Conservation (phyloP, 1,140 invertebrate species). For the Platyscapa corneri region DNA sequence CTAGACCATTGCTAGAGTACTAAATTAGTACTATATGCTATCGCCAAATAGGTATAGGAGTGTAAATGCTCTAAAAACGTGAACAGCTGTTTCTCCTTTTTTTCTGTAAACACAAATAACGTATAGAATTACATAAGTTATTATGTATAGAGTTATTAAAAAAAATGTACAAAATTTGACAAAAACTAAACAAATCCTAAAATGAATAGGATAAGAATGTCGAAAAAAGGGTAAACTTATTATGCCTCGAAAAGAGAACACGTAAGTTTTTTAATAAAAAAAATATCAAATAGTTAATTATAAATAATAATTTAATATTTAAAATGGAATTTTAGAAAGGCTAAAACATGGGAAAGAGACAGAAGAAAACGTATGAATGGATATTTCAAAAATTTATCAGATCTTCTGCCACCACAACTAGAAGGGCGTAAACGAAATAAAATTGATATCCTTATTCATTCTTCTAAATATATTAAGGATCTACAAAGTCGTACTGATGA, state of each 20-base stretch:
- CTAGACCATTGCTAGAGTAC: no score
- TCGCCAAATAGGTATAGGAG: not conserved
- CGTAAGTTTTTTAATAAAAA: conserved; percentile 61
- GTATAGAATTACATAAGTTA: not conserved
- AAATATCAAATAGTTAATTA: not conserved
- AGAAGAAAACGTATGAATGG: conserved; percentile 74
- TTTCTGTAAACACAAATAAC: conserved; percentile 2
- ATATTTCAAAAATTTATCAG: conserved; percentile 72
- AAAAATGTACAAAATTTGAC: not conserved
- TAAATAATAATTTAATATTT: conserved; percentile 21
- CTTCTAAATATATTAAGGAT: conserved; percentile 74
- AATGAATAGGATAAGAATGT: conserved; percentile 40
- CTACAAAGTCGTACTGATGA: conserved; percentile 71
- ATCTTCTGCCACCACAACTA: conserved; percentile 73
- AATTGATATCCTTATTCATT: conserved; percentile 73
- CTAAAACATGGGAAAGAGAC: conserved; percentile 76
- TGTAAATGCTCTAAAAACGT: conserved; percentile 8
- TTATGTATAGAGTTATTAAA: not conserved
- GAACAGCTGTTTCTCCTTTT: conserved; percentile 42
- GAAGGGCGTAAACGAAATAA: conserved; percentile 73
- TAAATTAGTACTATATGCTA: not conserved
- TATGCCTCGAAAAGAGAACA: conserved; percentile 73
- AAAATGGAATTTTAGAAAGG: conserved; percentile 63
- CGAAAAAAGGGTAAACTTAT: conserved; percentile 55
- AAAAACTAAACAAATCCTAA: conserved; percentile 19